These are phyloP conservation scores for Drosophila suboccidentalis DNA, from an alignment of 2,888 invertebrate species.

Conservation along the genomic window DNA sequence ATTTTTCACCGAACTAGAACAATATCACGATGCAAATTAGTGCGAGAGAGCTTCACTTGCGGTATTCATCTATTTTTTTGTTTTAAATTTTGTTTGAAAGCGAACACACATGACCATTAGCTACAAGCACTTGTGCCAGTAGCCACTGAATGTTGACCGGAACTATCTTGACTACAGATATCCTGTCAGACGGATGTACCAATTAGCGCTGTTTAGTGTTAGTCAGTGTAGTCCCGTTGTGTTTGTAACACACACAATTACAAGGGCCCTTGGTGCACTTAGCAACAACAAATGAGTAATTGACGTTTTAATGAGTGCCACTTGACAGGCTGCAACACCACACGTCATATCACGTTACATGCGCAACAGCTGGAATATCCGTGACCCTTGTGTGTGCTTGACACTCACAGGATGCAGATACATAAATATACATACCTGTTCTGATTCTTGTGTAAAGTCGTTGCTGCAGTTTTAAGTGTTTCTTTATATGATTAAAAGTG, in stretches of 20 bases:
- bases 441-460: background rate
- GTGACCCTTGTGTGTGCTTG: background rate
- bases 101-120: constrained; percentile 16
- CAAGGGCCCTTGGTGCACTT: constrained; percentile 13
- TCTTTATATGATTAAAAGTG: too few relatives aligned
- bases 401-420: background rate
- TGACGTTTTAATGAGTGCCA: constrained; percentile 40
- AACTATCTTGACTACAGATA: constrained; percentile 14
- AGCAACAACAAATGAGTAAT: constrained; percentile 36
- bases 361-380: constrained; percentile 11
- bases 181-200: constrained; percentile 17
- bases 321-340: constrained; percentile 24
- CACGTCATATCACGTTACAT: constrained; percentile 9
- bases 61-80: constrained; percentile 3
- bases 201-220: constrained; percentile 35
- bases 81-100: background rate
- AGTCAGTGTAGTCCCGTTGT: constrained; percentile 12
- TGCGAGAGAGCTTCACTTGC: background rate
- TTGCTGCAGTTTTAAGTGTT: background rate
- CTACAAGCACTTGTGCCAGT: constrained; percentile 7
- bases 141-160: constrained; percentile 20
- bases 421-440: background rate
- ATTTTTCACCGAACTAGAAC: background rate
- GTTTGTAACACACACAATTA: constrained; percentile 21
- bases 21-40: background rate